phyloP scores from a whole-genome alignment of 2,113 vertebrate species.

The Podarcis cretensis region DNA sequence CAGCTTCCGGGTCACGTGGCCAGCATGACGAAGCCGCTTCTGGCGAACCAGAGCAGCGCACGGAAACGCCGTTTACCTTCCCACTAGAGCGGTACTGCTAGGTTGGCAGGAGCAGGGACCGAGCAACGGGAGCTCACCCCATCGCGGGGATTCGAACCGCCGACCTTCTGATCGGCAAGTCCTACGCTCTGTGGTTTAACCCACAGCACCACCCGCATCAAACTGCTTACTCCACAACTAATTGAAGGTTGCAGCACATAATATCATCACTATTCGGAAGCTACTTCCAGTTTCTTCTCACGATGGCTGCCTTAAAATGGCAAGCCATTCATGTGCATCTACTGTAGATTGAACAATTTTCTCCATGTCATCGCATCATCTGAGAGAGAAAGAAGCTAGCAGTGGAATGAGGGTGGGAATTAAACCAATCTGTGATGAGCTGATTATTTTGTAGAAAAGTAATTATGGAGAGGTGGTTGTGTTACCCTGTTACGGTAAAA shows the following conservation, averaged over 20 bases:
- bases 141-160: too few species aligned
- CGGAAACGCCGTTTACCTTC: too few species aligned
- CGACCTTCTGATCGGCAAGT: too few species aligned
- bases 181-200: too few species aligned
- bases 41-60: too few species aligned
- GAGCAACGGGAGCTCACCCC: too few species aligned
- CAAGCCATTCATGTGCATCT: not conserved
- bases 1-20: too few species aligned
- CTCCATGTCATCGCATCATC: not conserved
- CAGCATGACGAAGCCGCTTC: too few species aligned
- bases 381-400: not conserved
- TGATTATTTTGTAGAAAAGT: not conserved
- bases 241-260: not conserved
- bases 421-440: not conserved
- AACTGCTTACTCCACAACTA: not conserved
- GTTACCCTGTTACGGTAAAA: not conserved
- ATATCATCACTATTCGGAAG: not conserved
- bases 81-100: too few species aligned
- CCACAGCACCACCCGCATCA: too few species aligned
- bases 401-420: not conserved
- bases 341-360: too few species aligned
- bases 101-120: too few species aligned
- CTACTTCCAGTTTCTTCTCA: not conserved
- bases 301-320: not conserved
- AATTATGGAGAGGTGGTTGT: not conserved